Conservation (phyloP, 2,113 vertebrate genomes). For the Capricornis sumatraensis region DNA sequence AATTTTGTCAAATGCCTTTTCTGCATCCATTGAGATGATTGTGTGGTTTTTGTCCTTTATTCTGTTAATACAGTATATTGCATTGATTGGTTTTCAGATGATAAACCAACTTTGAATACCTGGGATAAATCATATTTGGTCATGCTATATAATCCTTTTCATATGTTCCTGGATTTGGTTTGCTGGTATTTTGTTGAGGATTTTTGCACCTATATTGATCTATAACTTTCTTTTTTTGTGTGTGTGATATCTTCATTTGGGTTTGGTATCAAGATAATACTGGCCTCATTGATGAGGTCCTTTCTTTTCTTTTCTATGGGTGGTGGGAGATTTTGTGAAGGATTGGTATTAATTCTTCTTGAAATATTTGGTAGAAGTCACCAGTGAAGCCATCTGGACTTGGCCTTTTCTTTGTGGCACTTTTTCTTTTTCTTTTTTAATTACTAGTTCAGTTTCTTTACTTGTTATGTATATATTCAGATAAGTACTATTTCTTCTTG, state of each 20-base stretch:
- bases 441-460: neutral
- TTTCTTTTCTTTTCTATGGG: neutral
- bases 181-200: neutral
- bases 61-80: neutral
- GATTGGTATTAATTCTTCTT: neutral
- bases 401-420: neutral
- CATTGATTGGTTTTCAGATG: neutral
- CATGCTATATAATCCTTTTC: neutral
- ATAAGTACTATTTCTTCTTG: neutral
- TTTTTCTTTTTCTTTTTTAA: neutral
- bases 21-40: neutral
- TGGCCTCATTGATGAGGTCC: neutral
- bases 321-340: neutral
- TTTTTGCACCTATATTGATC: neutral
- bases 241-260: neutral
- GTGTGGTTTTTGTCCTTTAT: neutral
- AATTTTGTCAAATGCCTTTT: neutral
- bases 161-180: neutral
- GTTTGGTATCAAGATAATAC: neutral
- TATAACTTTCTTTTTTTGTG: neutral
- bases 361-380: neutral
- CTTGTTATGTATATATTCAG: neutral
- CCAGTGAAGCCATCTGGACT: neutral
- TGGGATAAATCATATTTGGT: neutral
- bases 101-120: neutral